Evolutionary conservation across 2,888 invertebrate species (phyloP), one percentile per base, ranked within the genome.

Genomic region (Ditula angustiorana): DNA sequence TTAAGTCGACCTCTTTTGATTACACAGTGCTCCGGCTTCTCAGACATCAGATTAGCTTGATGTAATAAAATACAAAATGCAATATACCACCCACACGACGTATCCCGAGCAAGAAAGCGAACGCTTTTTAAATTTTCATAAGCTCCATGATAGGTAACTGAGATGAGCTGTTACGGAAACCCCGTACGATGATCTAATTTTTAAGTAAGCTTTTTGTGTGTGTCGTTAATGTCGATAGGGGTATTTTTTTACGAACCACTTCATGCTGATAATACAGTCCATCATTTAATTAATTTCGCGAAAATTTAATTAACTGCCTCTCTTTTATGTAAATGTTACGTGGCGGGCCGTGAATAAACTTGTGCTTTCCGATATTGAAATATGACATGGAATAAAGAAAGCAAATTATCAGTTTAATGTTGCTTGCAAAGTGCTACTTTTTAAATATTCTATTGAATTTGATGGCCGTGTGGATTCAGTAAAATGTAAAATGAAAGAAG

Each of bases 41-140:
- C 76, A 78, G 75, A 73, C 73, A 77, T 80, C 70, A 77, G 77
- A 76, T 81, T 80, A 81, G 70, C 68, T 66, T 69, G 60, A 77
- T 73, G 68, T 75, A 72, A 78, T 79, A 77, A 75, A 76, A 76
- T 72, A 74, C 71, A 75, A 77, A 74, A 74, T 79, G 74, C 76
- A 79, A 80, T 85, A 77, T 84, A 10, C 50, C 55, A 61, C 70
- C 61, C 67, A 59, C 69, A 74, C 50, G 63, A 60, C 68, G 61
- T 68, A 53, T 35, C 11, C 24, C 21, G 24, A 26, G 19, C 24
- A 16, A 49, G 28, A 28, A 60, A 52, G 47, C 49, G 52, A 61
- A 47, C 57, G 50, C 52, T 58, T 66, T 60, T 53, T 49, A 60
- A 56, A 61, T 47, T 65, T 65, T 37, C 49, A 61, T 61, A 55